These are phyloP conservation scores for Vannuccia rotundouncinata DNA, from an alignment of 2,888 invertebrate species.

Conservation along the genomic window DNA sequence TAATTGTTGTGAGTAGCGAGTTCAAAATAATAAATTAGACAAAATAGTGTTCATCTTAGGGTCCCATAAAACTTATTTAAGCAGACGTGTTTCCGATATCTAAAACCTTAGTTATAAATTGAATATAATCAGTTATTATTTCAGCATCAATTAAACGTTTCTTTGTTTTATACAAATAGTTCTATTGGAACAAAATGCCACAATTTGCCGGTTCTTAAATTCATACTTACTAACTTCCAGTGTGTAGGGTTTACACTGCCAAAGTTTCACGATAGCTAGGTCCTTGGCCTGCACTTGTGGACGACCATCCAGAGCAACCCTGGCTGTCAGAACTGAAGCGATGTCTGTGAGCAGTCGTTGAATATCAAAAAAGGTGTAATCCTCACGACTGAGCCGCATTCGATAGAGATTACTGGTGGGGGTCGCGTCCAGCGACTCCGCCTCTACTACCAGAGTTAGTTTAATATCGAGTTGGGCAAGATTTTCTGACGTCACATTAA, in stretches of 20 bases:
- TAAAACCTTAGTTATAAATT: no score
- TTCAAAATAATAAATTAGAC: no score
- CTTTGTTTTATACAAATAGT: no score
- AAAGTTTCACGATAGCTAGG: background rate
- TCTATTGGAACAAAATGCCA: no score
- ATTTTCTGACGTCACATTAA: background rate
- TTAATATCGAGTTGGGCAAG: background rate
- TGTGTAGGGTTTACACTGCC: conserved; percentile 5
- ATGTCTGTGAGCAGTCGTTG: background rate
- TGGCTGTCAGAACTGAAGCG: background rate
- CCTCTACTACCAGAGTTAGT: conserved; percentile 1
- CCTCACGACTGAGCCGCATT: background rate
- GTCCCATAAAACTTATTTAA: no score
- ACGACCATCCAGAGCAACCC: background rate
- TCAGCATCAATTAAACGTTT: no score
- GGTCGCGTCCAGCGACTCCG: background rate
- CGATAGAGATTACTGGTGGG: conserved; percentile 6
- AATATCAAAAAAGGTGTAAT: background rate
- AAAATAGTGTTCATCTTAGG: no score
- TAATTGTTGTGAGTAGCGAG: no score
- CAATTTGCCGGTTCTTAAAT: no score
- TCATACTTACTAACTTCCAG: conserved; percentile 1
- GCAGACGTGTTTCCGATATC: no score
- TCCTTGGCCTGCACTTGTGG: background rate
- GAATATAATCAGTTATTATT: no score